Evolutionary conservation across 2,888 invertebrate species (phyloP).

Genomic region (Elmis aenea): DNA sequence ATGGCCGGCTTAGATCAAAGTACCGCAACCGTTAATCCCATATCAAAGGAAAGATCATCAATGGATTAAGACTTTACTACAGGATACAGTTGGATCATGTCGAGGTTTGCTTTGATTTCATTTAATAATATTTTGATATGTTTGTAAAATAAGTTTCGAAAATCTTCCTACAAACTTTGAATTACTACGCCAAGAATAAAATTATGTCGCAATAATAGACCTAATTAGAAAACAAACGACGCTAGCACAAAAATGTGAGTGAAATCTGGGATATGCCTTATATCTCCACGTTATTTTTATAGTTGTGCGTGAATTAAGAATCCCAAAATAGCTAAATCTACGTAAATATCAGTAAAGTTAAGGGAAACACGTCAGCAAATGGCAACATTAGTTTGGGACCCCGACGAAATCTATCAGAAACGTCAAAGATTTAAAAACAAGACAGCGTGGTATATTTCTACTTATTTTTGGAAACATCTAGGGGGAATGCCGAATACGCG

Average conservation of each 20-base stretch:
- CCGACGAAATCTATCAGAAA: constrained; percentile 9
- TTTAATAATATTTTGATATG: constrained; percentile 45
- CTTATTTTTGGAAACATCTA: constrained; percentile 27
- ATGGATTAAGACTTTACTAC: constrained; percentile 46
- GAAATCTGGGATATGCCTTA: too few relatives aligned
- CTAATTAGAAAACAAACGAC: too few relatives aligned
- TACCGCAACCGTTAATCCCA: constrained; percentile 43
- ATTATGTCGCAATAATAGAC: too few relatives aligned
- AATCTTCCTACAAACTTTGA: too few relatives aligned
- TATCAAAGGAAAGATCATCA: constrained; percentile 48
- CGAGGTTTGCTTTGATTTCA: constrained; percentile 38
- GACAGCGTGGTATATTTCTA: too few relatives aligned
- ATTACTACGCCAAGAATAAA: too few relatives aligned
- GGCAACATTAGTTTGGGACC: constrained; percentile 12
- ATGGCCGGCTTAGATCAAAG: constrained; percentile 44
- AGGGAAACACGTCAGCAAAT: too few relatives aligned
- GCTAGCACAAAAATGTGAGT: too few relatives aligned
- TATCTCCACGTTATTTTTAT: too few relatives aligned
- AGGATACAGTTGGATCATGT: constrained; percentile 47
- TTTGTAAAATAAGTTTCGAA: constrained; percentile 23
- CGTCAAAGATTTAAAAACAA: constrained; percentile 6
- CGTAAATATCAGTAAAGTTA: too few relatives aligned
- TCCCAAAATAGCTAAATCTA: too few relatives aligned
- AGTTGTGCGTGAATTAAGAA: too few relatives aligned
- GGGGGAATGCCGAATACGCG: constrained; percentile 25